Conservation (phyloP, 2,113 vertebrate genomes). For the Bos javanicus region DNA sequence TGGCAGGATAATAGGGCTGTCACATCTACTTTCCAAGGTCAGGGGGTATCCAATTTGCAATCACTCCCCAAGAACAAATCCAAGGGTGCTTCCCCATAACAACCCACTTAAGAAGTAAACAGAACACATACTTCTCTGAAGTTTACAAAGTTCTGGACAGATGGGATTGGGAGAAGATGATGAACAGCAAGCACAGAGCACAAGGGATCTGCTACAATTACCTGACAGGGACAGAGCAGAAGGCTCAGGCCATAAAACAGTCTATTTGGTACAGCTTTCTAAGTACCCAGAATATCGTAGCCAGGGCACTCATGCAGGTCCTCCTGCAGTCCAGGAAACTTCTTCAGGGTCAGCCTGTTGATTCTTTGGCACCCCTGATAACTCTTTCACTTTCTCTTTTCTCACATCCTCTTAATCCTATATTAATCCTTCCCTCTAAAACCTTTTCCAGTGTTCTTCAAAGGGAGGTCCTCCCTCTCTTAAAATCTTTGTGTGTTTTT, state of each 20-base stretch:
- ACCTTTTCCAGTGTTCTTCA: neutral
- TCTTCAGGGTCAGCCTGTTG: neutral
- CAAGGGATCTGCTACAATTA: neutral
- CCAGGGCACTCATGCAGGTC: neutral
- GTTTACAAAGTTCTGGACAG: neutral
- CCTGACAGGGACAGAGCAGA: neutral
- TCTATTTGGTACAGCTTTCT: neutral
- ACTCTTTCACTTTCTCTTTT: neutral
- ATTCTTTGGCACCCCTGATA: neutral
- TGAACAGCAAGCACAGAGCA: neutral
- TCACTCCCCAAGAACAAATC: neutral
- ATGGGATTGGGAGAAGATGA: neutral
- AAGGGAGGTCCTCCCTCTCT: neutral
- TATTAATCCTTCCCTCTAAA: neutral
- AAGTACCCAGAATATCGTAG: neutral
- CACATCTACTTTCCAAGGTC: neutral
- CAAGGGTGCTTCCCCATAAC: neutral
- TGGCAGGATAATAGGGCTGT: neutral
- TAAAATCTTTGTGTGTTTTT: neutral
- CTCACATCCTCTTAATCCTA: neutral
- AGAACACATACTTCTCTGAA: neutral
- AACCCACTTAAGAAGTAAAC: neutral
- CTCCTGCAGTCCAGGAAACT: neutral
- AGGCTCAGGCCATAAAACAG: too few relatives aligned
- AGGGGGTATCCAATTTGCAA: neutral